Percentiles rank a stretch among this genome's conserved stretches.
Conservation (phyloP, 2,113 vertebrate genomes). For the Loxodonta africana region DNA sequence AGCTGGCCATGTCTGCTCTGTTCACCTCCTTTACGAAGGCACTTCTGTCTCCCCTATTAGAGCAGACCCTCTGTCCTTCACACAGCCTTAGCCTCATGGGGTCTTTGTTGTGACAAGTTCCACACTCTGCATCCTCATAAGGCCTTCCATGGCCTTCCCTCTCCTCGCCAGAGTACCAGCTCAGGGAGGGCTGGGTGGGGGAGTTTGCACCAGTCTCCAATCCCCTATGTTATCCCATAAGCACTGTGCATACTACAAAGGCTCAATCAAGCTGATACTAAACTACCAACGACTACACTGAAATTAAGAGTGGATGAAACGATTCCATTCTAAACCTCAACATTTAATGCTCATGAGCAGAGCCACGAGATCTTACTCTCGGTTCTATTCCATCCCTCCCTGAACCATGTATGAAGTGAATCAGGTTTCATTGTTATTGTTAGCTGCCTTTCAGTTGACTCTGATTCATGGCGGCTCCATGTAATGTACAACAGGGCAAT, state of each 20-base stretch:
- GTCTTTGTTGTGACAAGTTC: neutral
- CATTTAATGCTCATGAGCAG: accelerated
- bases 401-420: neutral
- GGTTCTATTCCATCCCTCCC: neutral
- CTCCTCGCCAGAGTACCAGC: neutral
- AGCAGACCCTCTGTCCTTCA: neutral
- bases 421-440: neutral
- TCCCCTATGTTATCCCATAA: neutral
- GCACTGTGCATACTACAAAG: accelerated
- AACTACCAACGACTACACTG: too few relatives aligned
- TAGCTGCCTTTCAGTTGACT: too few relatives aligned
- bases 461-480: too few relatives aligned
- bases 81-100: accelerated
- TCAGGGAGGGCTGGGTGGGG: neutral
- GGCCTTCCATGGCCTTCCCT: neutral
- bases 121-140: too few relatives aligned
- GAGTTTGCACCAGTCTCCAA: accelerated
- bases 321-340: neutral
- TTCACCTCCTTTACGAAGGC: neutral
- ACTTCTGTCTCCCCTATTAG: accelerated
- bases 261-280: accelerated
- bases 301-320: neutral
- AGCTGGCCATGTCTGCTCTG: neutral
- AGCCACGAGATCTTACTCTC: neutral
- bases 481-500: too few relatives aligned